A percentile compares a stretch with the other conserved stretches of the same genome.
Conservation (phyloP, 2,113 vertebrate species). For the Lates calcarifer region DNA sequence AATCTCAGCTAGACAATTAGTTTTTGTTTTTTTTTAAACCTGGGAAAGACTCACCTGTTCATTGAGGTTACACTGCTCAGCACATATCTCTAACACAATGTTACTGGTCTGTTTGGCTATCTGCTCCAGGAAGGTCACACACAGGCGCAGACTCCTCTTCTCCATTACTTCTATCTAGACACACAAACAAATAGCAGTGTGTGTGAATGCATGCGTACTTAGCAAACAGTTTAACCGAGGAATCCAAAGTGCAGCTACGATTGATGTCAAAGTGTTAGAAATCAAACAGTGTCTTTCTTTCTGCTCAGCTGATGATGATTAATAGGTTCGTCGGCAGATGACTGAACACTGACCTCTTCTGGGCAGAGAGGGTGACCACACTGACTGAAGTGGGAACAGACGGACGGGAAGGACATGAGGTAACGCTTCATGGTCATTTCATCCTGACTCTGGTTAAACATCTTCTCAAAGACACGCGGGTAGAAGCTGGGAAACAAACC, state of each 20-base stretch:
- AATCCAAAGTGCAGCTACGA: background rate
- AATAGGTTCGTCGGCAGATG: background rate
- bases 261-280: background rate
- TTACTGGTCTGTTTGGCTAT: conserved; percentile 86
- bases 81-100: conserved; percentile 90
- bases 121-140: conserved; percentile 91
- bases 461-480: conserved; percentile 89
- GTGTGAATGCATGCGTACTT: background rate
- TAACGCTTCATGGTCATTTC: conserved; percentile 87
- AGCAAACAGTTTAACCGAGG: background rate
- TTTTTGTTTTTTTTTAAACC: background rate
- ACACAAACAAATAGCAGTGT: conserved; percentile 19
- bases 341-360: conserved; percentile 90
- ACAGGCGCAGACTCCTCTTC: conserved; percentile 85
- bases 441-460: conserved; percentile 88
- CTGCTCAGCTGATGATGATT: background rate
- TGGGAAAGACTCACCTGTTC: conserved; percentile 85
- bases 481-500: conserved; percentile 84
- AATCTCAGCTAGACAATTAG: conserved; percentile 32
- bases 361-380: conserved; percentile 90
- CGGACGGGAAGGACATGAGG: conserved; percentile 88
- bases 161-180: conserved; percentile 85
- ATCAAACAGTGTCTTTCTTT: background rate
- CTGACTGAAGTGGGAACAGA: conserved; percentile 88
- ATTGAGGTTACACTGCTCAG: conserved; percentile 91